phyloP scores from a whole-genome alignment of 2,113 vertebrate genomes.

The Stigmatopora argus region DNA sequence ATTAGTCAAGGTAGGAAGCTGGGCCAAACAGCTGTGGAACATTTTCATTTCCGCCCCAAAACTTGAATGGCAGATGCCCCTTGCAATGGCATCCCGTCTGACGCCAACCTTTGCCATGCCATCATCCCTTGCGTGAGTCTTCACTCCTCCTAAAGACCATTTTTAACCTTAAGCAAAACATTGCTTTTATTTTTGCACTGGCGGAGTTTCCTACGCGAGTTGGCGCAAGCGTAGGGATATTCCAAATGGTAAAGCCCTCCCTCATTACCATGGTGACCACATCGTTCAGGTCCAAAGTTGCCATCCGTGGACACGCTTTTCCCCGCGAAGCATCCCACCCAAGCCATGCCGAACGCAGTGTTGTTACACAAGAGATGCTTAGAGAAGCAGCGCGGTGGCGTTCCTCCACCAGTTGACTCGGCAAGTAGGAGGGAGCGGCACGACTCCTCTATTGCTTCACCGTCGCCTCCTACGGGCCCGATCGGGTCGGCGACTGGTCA shows the following conservation, averaged over 20 bases:
- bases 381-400: not conserved
- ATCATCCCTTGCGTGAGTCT: not conserved
- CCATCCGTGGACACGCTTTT: not conserved
- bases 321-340: not conserved
- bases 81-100: slow-evolving; percentile 30
- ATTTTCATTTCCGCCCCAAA: slow-evolving; percentile 51
- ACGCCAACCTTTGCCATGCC: slow-evolving; percentile 14
- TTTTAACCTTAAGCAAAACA: not conserved
- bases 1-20: slow-evolving; percentile 56
- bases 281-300: not conserved
- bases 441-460: not conserved
- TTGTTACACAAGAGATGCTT: slow-evolving; percentile 1
- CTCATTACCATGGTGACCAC: not conserved
- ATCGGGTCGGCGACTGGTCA: not conserved
- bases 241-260: not conserved
- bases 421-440: slow-evolving; percentile 1
- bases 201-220: not conserved
- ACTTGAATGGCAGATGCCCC: slow-evolving; percentile 41
- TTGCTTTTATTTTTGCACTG: not conserved
- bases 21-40: slow-evolving; percentile 62
- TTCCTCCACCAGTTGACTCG: not conserved
- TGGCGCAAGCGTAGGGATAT: not conserved
- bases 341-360: not conserved
- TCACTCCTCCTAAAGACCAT: not conserved
- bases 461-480: slow-evolving; percentile 1